Base-by-base conservation (phyloP, 2,888 invertebrate species). In the Hetaerina titia region DNA sequence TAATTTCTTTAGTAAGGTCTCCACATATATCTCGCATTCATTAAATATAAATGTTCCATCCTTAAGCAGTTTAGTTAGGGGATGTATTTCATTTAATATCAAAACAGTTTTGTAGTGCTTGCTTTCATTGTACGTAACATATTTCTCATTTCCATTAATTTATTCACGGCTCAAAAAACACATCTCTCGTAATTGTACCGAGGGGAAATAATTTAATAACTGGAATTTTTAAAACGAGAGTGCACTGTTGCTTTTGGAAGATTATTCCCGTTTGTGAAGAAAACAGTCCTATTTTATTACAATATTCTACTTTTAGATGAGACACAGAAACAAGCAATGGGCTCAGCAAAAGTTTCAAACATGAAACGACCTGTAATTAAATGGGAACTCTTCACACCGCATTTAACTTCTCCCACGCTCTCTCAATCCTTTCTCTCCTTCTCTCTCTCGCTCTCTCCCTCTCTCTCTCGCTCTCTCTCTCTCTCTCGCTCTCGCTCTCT, bases 281-380 rank as follows among this genome's bases (percentile, higher is more conserved):
- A 81, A 81, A 11, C 13, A 11, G 11, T 11, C 13, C 25, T 81
- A 13, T 31, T 81, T 31, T 31, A 31, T 31, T 81, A 81, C 22
- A 81, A 13, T 81, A 81, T 81, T 81, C 31, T 22, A 15, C 81
- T 13, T 31, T 81, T 13, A 31, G 81, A 81, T 81, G 25, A 31
- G 31, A 13, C 31, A 13, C 25, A 81, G 25, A 11, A 31, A 81
- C 22, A 7, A 31, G 13, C 31, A 81, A 81, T 81, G 81, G n/a
- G 11, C 81, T 11, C 13, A 81, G 81, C 81, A 9, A 6, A n/a
- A 31, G 81, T 81, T 31, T 31, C 81, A 31, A 81, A 31, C 81
- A 31, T 81, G 81, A 81, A 81, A 31, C 81, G 81, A 81, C 81
- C 31, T 31, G 81, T 31, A 81, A 81, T 81, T 81, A 81, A 81